Evolutionary conservation across 2,888 invertebrate species (phyloP).

Genomic region (Eurytoma adleriae): DNA sequence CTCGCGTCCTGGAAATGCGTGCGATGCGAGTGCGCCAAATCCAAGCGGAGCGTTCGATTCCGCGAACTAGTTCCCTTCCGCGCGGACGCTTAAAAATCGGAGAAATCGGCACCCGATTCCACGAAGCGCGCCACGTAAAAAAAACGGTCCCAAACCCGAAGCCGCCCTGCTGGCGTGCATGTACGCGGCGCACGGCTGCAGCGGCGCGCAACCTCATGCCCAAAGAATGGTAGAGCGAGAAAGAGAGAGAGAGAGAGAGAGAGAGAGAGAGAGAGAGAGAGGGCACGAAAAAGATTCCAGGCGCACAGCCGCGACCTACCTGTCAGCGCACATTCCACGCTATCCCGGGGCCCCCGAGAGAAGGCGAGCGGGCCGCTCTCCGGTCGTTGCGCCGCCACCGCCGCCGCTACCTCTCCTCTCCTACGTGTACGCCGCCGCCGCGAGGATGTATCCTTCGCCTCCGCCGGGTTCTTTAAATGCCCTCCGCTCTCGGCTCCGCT

Average conservation of each 20-base stretch:
- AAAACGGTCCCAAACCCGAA: neutral
- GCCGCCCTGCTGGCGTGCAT: neutral
- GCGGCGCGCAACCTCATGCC: neutral
- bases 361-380: conserved; percentile 8
- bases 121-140: neutral
- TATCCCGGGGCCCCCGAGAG: conserved; percentile 60
- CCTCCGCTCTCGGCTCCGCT: conserved; percentile 7
- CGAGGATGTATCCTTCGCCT: conserved; percentile 28
- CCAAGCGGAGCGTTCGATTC: no score
- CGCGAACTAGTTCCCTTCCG: no score
- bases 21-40: no score
- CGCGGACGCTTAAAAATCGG: neutral
- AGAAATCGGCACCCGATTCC: conserved; percentile 7
- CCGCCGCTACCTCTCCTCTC: conserved; percentile 20
- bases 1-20: no score
- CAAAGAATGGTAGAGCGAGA: conserved; percentile 4
- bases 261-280: conserved; percentile 1
- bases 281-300: conserved; percentile 40
- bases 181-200: neutral
- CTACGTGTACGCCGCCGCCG: conserved; percentile 9
- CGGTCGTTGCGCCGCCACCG: conserved; percentile 8
- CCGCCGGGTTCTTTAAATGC: conserved; percentile 57
- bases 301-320: conserved; percentile 61
- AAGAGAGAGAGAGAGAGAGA: neutral
- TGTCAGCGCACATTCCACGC: conserved; percentile 72